Base-by-base conservation (phyloP, 2,113 vertebrate species). In the Camarhynchus parvulus region DNA sequence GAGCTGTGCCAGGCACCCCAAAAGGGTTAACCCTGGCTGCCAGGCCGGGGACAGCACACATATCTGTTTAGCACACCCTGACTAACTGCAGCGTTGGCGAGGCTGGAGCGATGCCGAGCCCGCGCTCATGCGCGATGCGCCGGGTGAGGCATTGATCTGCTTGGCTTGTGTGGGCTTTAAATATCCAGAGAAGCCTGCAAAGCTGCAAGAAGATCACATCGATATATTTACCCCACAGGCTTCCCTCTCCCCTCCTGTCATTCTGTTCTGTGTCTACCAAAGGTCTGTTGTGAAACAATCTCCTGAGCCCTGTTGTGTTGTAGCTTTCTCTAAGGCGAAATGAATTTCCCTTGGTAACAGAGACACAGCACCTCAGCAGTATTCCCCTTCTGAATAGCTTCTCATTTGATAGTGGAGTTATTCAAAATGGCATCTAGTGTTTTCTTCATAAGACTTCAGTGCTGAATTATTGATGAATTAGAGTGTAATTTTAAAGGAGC, bases 401-500 rank as follows among this genome's bases (percentile, higher is more conserved):
- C 80, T 80, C 82, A 61, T 76, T 83, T 92, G 39, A 76, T 44
- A 75, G 80, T 55, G 67, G 76, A 96, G 81, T 79, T 92, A 83
- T 76, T 92, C 89, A 91, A 95, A 95, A 96, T 92, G 93, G 89
- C 83, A 95, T 96, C 94, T 59, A 93, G 69, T 37, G 33, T 89
- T 96, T 95, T 87, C 92, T 46, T 92, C 30, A 0, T 64, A 28
- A 56, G 64, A 13, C 24, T 77, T 81, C 56, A 15, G 64, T 69
- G 52, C 86, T 94, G 76, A 94, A 96, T 94, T 96, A 92, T 93
- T 95, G 88, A 96, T 92, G 86, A 94, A 94, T 92, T 84, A 64
- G 46, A 76, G 83, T 58, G 58, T 56, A 75, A 93, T 90, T 94
- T 82, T 92, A 78, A 96, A 87, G 94, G 66, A 76, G 53, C 73